phyloP scores from a whole-genome alignment of 2,888 invertebrate genomes.

The Andrena bucephala region DNA sequence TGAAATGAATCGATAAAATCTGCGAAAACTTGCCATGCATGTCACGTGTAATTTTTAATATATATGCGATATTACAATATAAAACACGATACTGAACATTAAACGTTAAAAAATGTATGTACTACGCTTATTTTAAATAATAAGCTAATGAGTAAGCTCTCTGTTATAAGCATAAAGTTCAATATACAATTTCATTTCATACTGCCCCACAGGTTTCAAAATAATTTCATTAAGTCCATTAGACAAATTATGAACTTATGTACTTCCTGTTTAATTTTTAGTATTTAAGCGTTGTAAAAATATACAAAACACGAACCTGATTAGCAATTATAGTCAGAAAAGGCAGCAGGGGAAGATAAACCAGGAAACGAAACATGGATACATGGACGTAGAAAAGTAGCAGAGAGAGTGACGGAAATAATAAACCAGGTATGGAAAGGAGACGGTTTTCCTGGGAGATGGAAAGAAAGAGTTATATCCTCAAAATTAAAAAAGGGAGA shows the following conservation, averaged over 20 bases:
- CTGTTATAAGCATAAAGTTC: slow-evolving; percentile 31
- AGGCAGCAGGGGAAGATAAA: not conserved
- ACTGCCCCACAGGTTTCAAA: not conserved
- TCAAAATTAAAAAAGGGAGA: not conserved
- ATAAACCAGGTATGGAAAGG: not conserved
- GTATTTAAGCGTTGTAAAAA: not conserved
- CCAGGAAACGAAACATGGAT: not conserved
- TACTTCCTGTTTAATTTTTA: not conserved
- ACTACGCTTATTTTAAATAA: slow-evolving; percentile 1
- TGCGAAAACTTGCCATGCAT: slow-evolving; percentile 25
- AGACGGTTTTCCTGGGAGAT: not conserved
- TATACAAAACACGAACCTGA: not conserved
- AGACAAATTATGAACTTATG: not conserved
- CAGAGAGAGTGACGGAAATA: not conserved
- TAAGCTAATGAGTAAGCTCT: slow-evolving; percentile 6
- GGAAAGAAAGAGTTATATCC: not conserved
- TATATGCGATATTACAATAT: slow-evolving; percentile 31
- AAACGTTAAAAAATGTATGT: slow-evolving; percentile 15
- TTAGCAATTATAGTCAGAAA: not conserved
- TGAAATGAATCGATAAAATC: slow-evolving; percentile 38
- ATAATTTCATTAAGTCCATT: not conserved
- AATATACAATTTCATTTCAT: slow-evolving; percentile 20
- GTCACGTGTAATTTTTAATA: slow-evolving; percentile 14
- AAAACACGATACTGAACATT: slow-evolving; percentile 8
- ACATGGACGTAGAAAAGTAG: not conserved